Evolutionary conservation across 2,113 vertebrate genomes (phyloP).

Genomic region (Natator depressus): DNA sequence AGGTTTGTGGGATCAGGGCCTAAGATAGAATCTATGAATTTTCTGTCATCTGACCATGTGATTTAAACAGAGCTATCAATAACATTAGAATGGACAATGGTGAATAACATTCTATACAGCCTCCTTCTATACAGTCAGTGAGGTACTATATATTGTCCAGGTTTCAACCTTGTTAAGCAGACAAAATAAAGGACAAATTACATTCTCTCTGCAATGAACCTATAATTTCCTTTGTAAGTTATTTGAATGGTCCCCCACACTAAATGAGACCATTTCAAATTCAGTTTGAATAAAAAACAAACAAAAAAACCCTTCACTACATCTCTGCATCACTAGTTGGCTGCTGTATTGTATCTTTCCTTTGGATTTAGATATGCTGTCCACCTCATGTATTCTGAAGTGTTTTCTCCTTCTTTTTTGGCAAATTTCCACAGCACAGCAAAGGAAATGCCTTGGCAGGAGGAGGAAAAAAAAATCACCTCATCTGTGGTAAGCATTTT

Average conservation of each 20-base stretch:
- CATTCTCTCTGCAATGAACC: rapidly evolving
- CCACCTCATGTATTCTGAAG: neutral
- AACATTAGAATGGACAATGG: neutral
- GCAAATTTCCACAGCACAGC: slow-evolving; percentile 28
- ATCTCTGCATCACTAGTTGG: slow-evolving; percentile 12
- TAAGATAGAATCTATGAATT: neutral
- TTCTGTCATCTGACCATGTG: neutral
- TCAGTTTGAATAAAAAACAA: slow-evolving; percentile 10
- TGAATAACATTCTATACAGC: neutral
- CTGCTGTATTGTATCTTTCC: slow-evolving; percentile 3
- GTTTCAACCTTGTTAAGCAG: neutral
- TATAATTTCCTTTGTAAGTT: neutral
- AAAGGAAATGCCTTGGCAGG: slow-evolving; percentile 24
- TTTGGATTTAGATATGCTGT: neutral
- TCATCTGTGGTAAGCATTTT: slow-evolving; percentile 36
- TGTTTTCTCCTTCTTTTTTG: slow-evolving; percentile 38
- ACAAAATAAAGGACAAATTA: neutral
- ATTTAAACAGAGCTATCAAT: neutral
- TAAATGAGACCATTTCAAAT: neutral
- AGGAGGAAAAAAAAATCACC: neutral
- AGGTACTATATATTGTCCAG: neutral
- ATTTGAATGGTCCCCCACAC: neutral
- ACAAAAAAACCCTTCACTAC: neutral
- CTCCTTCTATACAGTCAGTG: neutral
- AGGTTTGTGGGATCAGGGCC: neutral